Conservation (phyloP, 1,140 invertebrate species). For the Neotoxoptera formosana region DNA sequence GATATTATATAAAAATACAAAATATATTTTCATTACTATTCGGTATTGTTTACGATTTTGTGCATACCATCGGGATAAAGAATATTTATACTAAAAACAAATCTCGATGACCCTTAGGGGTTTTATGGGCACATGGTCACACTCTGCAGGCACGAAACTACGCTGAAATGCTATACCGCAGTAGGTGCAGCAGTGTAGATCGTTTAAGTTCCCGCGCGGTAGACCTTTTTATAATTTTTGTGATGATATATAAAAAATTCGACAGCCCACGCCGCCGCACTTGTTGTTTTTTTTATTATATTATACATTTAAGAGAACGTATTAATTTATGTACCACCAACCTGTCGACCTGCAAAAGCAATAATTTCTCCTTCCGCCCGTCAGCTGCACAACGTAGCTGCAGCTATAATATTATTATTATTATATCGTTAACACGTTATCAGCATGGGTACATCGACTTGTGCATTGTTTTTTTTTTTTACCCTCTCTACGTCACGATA, state of each 20-base stretch:
- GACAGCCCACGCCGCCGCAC: background rate
- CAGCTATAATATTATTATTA: background rate
- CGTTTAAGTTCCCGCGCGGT: background rate
- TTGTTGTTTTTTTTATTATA: background rate
- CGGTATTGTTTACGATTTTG: too few relatives aligned
- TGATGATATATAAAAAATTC: background rate
- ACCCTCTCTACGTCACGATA: background rate
- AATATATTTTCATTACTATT: background rate
- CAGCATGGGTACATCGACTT: slow-evolving; percentile 11
- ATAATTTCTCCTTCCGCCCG: slow-evolving; percentile 27
- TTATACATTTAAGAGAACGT: background rate
- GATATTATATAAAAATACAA: background rate
- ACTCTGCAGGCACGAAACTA: background rate
- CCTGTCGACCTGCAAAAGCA: slow-evolving; percentile 37
- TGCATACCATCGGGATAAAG: too few relatives aligned
- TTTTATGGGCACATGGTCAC: background rate
- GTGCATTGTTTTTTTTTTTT: slow-evolving; percentile 26
- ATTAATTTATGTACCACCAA: slow-evolving; percentile 26
- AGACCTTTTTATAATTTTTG: background rate
- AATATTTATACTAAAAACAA: too few relatives aligned
- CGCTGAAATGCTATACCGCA: too few relatives aligned
- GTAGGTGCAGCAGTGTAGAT: background rate
- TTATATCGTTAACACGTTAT: slow-evolving; percentile 32
- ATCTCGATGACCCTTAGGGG: too few relatives aligned
- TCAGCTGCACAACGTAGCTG: slow-evolving; percentile 54